Evolutionary conservation across 2,888 invertebrate species (phyloP).

Genomic region (Lacanobia wlatinum): DNA sequence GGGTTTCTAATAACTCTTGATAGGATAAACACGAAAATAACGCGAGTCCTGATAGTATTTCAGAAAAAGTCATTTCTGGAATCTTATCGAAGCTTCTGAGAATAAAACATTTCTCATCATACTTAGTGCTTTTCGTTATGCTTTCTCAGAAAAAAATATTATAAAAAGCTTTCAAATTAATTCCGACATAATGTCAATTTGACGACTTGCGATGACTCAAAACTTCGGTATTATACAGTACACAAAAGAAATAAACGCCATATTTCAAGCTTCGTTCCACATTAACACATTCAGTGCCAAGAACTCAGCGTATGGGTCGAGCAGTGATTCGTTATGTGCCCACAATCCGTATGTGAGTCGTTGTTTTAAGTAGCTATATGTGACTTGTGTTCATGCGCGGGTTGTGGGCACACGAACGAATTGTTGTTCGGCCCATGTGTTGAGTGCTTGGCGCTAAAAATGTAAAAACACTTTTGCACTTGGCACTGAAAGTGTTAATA

Average conservation of each 20-base stretch:
- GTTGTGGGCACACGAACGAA: too few relatives aligned
- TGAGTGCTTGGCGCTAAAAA: too few relatives aligned
- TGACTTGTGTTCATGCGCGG: too few relatives aligned
- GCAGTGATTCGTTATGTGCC: too few relatives aligned
- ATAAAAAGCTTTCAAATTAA: conserved; percentile 34
- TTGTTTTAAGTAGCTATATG: too few relatives aligned
- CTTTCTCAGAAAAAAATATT: conserved; percentile 2
- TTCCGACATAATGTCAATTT: conserved; percentile 23
- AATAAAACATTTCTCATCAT: neutral
- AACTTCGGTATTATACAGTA: conserved; percentile 16
- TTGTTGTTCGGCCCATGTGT: too few relatives aligned
- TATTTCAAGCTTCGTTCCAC: conserved; percentile 46
- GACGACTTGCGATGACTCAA: conserved; percentile 40
- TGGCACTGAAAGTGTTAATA: too few relatives aligned
- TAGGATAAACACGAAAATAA: neutral
- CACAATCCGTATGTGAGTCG: too few relatives aligned
- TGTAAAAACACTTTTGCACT: too few relatives aligned
- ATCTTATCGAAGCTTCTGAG: neutral
- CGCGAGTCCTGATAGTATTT: too few relatives aligned
- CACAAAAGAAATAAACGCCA: conserved; percentile 32
- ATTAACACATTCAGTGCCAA: too few relatives aligned
- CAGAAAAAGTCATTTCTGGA: neutral
- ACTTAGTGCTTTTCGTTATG: conserved; percentile 10
- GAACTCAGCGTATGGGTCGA: too few relatives aligned
- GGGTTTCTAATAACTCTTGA: neutral